Percentiles rank a stretch among this genome's conserved stretches.
These are phyloP conservation scores for Gracilinanus agilis DNA, from an alignment of 2,113 vertebrate genomes.

Conservation along the genomic window DNA sequence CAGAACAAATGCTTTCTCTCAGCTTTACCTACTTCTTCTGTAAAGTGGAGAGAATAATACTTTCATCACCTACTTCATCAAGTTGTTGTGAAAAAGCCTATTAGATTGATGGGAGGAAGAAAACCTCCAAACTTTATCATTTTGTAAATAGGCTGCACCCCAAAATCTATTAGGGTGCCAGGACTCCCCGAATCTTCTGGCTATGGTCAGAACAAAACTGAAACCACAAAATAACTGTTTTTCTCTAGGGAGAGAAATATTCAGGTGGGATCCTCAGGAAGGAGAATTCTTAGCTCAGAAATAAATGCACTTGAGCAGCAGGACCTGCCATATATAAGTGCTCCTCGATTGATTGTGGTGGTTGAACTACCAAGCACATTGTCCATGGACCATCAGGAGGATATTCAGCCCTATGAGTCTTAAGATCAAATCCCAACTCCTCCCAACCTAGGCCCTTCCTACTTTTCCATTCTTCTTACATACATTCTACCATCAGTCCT, in stretches of 20 bases:
- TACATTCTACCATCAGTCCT: not conserved
- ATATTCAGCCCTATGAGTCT: not conserved
- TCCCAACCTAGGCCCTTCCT: not conserved
- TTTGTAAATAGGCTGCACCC: not conserved
- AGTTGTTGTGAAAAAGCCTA: not conserved
- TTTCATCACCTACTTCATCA: not conserved
- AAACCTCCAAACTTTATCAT: not conserved
- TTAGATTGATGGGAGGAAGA: not conserved
- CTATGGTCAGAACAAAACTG: not conserved
- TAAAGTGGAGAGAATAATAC: not conserved
- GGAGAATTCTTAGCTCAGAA: not conserved
- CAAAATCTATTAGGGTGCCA: not conserved
- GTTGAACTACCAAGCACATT: no score
- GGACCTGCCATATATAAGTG: not conserved
- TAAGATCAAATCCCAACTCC: not conserved
- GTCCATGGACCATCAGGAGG: not conserved
- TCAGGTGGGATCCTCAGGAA: not conserved
- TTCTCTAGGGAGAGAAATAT: not conserved
- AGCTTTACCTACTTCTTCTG: not conserved
- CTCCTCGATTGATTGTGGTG: not conserved
- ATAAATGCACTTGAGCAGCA: not conserved
- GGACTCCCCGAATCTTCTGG: not conserved
- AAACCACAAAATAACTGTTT: not conserved
- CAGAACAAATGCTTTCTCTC: not conserved
- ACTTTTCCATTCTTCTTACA: not conserved